Evolutionary conservation across 2,888 invertebrate species (phyloP), one percentile per base, ranked within the genome.

Genomic region (Mechanitis mazaeus): DNA sequence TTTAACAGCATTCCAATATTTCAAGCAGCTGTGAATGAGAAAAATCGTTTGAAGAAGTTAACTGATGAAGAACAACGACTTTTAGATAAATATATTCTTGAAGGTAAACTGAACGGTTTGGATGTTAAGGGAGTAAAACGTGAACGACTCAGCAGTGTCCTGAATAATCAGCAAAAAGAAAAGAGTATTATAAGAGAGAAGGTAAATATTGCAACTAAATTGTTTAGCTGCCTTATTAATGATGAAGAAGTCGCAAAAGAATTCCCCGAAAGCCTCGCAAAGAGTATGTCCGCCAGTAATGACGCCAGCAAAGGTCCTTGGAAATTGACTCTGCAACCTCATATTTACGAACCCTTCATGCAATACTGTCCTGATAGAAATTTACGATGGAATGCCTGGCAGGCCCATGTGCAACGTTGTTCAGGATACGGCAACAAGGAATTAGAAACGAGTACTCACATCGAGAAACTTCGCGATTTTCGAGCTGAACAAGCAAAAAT

Each of bases 341-440:
- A 93, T 67, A 90, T 96, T 55, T 94, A 94, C 69, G 87, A 92
- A 63, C 92, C 93, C 3, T 96, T 97, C 78, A 91, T 98, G 86
- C 94, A 96, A 79, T 93, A 96, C 80, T 98, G 98, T 78, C 94
- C 96, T 0, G 94, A 95, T 76, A 91, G 95, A 65, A 87, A 92
- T 46, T 79, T 95, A 50, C 91, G 98, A 45, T 96, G 94, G 94
- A 96, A 96, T 75, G 84, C 95, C 0, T 98, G 97, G 97, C 93
- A 94, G 66, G 96, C 96, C 0, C 91, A 93, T 76, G 93, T 93
- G 1, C 91, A 92, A 60, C 90, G 95, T 68, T 94, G 94, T 47
- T 94, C 96, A 0, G 91, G 91, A 55, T 91, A 90, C 67, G 84
- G 88, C n/a, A 93, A 94, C 28, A 92, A 91, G 75, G 85, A 92